phyloP scores from a whole-genome alignment of 2,797 vertebrate genomes.

The Clarias laeviceps region DNA sequence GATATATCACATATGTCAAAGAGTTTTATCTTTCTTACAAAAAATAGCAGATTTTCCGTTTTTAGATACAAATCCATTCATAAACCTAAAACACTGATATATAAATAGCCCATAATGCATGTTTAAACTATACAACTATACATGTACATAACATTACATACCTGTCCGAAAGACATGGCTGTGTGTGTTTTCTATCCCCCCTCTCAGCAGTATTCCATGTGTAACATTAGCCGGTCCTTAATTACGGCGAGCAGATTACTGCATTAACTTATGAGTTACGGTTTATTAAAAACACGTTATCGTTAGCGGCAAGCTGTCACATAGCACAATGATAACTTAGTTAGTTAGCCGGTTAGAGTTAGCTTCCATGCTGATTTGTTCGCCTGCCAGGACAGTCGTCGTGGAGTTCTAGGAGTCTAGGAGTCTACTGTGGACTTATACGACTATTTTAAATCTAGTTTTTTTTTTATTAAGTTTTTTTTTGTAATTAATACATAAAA shows the following conservation, averaged over 20 bases:
- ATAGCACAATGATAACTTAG: neutral
- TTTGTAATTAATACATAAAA: too few species aligned
- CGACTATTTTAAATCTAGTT: neutral
- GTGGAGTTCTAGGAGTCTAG: neutral
- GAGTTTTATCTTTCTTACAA: neutral
- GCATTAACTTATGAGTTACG: neutral
- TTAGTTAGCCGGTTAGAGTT: neutral
- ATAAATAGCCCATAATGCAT: neutral
- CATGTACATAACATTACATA: neutral
- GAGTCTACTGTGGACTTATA: neutral
- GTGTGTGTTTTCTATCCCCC: conserved; percentile 7
- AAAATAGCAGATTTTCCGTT: neutral
- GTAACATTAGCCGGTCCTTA: neutral
- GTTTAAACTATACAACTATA: too few species aligned
- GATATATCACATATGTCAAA: neutral
- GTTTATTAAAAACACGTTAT: neutral
- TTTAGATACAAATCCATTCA: neutral
- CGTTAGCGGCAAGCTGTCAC: neutral
- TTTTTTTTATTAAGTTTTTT: too few species aligned
- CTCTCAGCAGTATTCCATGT: conserved; percentile 36
- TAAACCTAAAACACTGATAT: neutral
- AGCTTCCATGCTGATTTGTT: neutral
- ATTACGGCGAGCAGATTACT: neutral
- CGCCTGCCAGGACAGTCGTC: neutral
- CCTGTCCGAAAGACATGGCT: conserved; percentile 54